Base-by-base conservation (phyloP, 2,113 vertebrate species). In the Hippocampus abdominalis region DNA sequence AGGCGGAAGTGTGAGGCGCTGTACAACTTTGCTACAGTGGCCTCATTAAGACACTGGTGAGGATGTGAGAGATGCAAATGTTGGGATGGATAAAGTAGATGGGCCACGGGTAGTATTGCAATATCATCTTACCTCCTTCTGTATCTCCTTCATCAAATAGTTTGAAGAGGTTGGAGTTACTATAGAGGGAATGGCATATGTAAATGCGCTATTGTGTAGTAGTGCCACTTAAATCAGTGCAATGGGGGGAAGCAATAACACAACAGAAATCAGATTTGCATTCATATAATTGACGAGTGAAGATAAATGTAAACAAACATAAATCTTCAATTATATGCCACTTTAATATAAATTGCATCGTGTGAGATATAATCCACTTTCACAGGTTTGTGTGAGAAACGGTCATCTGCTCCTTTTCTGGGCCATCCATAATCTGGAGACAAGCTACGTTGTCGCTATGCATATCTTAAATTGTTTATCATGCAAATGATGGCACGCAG, bases 391-490 rank as follows among this genome's bases (percentile, higher is more conserved):
- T 87, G 84, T 88, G 87, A 89, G 82, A 86, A 89, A 76, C 72
- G 62, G 77, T 91, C 85, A 85, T 90, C 88, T 91, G 87, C 69
- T 87, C 74, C 78, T 71, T 90, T 87, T 88, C 87, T 89, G 83
- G 88, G 89, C 82, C 81, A 88, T 88, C 86, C 79, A 78, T 84
- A 89, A 89, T 91, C 84, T 87, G 87, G 75, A 86, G 88, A 90
- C 88, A 88, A 90, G 86, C 86, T 67, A 56, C 44, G 77, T 79
- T 84, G 89, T 86, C 88, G 79, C 87, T 85, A 74, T 92, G 91
- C 89, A 91, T 91, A 91, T 91, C 89, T 91, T 92, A 90, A 88
- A 88, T 88, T 91, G 87, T 91, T 92, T 92, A 92, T 92, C 91
- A 92, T 92, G 91, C 91, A 91, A 92, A 91, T 92, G 85, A 90